These are phyloP conservation scores for Hipposideros armiger DNA, from an alignment of 2,113 vertebrate species.

Conservation along the genomic window DNA sequence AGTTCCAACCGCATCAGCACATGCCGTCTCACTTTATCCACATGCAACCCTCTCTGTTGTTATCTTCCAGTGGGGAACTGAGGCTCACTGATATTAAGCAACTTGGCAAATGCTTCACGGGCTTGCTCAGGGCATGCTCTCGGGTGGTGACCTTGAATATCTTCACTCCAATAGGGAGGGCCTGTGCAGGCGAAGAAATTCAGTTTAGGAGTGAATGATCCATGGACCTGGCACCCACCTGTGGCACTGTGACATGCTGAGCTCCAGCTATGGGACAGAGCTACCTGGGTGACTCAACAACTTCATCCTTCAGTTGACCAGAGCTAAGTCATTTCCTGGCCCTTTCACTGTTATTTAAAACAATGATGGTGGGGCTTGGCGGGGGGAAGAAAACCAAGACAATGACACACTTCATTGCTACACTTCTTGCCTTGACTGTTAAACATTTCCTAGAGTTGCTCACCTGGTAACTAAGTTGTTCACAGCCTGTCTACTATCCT, in stretches of 20 bases:
- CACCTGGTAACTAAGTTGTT: slow-evolving; percentile 33
- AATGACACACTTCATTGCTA: neutral
- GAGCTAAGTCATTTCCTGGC: neutral
- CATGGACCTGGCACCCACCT: neutral
- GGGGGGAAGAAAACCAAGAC: neutral
- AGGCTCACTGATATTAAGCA: neutral
- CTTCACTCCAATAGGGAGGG: neutral
- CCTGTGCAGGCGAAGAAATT: neutral
- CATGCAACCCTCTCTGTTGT: neutral
- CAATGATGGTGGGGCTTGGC: neutral
- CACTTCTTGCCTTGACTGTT: neutral
- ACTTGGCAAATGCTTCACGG: neutral
- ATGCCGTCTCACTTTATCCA: neutral
- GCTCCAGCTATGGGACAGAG: neutral
- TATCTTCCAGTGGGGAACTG: neutral
- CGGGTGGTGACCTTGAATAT: neutral
- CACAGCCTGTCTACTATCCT: neutral
- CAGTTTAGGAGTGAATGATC: neutral
- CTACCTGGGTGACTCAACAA: neutral
- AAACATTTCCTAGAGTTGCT: slow-evolving; percentile 67
- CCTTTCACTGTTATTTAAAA: neutral
- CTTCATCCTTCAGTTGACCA: neutral
- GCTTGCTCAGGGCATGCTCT: neutral
- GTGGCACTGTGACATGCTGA: neutral
- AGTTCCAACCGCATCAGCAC: neutral